Evolutionary conservation across 35 echinoderm and acorn worm species (phyloP), one percentile per base, ranked within the genome.

Genomic region (Stichopus chloronotus): DNA sequence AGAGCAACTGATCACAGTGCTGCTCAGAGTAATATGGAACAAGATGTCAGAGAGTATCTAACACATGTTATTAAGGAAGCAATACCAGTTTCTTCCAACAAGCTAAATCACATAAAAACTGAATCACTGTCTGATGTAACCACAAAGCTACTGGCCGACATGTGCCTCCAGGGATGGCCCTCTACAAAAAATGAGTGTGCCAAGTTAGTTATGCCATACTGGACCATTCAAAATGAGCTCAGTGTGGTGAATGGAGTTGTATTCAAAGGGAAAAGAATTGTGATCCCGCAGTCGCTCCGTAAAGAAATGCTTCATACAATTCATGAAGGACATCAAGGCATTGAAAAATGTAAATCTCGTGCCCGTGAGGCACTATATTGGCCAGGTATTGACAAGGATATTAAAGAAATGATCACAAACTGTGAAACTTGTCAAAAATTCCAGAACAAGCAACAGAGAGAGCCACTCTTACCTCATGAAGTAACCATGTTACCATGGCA

Each of bases 351-450:
- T 57, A 92, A 88, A 8, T 8, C 13, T 4, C 22, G 78, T n/a
- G 95, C 92, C 4, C 89, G 95, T 53, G 95, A 96, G 52, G 57
- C 65, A 4, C 53, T 96, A 53, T 92, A 78, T 69, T 96, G 92
- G 95, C 88, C 52, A 9, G 72, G 52, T 22, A 81, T 80, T 6
- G 69, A 19, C 52, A 60, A 87, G 54, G 83, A 87, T 55, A 93
- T 88, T 10, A 72, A 79, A 5, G 20, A 84, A 5, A 86, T 86
- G 81, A 69, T 92, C 16, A 55, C 30, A 10, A 85, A 92, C 23
- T 92, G 93, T 83, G 56, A 60, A 9, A 94, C 72, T 24, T 96
- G 95, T 69, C 68, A 92, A 58, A 23, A 78, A 74, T 77, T 85
- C 61, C 55, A 92, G 22, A 53, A 61, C 7, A 78, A 56, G 19